Conservation (phyloP, 2,888 invertebrate species). For the Drosophila barbarae region DNA sequence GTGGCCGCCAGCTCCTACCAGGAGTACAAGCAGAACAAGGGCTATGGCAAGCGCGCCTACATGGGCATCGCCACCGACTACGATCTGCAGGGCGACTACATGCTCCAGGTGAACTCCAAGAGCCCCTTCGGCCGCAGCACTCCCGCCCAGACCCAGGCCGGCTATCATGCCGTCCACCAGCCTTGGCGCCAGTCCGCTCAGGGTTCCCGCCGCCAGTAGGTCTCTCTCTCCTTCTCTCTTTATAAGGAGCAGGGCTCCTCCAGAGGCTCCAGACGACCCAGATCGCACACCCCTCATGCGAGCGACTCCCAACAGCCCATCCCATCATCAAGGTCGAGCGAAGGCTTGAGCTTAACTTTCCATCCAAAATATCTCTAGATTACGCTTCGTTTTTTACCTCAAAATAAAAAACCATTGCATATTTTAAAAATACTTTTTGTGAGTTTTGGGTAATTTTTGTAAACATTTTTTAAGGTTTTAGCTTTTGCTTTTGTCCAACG, state of each 20-base stretch:
- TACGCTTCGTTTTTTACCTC: conserved; percentile 44
- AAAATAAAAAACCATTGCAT: conserved; percentile 52
- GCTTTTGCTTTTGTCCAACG: neutral
- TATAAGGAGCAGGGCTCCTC: conserved; percentile 11
- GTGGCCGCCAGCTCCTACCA: conserved; percentile 74
- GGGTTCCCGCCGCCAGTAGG: conserved; percentile 32
- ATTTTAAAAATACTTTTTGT: conserved; percentile 22
- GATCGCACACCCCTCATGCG: conserved; percentile 43
- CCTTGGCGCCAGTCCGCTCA: conserved; percentile 54
- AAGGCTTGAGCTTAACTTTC: neutral
- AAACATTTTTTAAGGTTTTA: neutral
- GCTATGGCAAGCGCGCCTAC: conserved; percentile 72
- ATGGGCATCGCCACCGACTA: conserved; percentile 75
- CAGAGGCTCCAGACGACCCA: conserved; percentile 13
- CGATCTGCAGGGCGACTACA: conserved; percentile 75
- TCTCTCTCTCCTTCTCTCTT: neutral
- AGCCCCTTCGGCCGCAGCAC: conserved; percentile 76
- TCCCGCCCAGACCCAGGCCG: conserved; percentile 66
- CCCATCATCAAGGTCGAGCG: conserved; percentile 38
- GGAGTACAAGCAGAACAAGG: conserved; percentile 73
- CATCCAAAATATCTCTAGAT: conserved; percentile 21
- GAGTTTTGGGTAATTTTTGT: neutral
- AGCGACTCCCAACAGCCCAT: conserved; percentile 37
- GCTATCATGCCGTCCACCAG: conserved; percentile 62
- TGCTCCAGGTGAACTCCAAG: conserved; percentile 75